Percentiles rank a stretch among this genome's conserved stretches.
Conservation (phyloP, 1,140 invertebrate species). For the Magallana ariakensis region DNA sequence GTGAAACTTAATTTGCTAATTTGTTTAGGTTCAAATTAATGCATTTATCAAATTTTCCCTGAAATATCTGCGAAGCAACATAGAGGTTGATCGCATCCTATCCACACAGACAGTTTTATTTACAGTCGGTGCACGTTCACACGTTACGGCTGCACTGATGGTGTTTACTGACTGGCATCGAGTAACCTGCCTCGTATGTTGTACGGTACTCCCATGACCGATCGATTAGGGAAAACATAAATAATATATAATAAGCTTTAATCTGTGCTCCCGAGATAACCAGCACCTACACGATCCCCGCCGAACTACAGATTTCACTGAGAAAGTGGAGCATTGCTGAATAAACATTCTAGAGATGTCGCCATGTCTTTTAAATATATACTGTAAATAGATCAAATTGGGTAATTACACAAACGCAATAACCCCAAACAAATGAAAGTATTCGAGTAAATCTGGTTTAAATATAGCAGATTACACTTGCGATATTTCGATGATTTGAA, state of each 20-base stretch:
- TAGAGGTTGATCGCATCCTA: too few relatives aligned
- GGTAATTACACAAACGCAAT: neutral
- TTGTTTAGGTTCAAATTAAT: too few relatives aligned
- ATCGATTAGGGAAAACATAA: slow-evolving; percentile 19
- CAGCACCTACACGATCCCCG: neutral
- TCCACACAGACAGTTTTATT: too few relatives aligned
- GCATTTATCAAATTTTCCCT: too few relatives aligned
- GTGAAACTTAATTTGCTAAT: too few relatives aligned
- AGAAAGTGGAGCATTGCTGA: too few relatives aligned
- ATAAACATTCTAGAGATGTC: neutral
- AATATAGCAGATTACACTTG: neutral
- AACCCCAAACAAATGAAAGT: slow-evolving; percentile 3
- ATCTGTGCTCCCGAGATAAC: neutral
- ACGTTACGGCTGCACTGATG: too few relatives aligned
- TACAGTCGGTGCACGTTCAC: too few relatives aligned
- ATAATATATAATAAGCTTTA: neutral
- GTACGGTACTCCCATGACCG: neutral
- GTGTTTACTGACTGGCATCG: too few relatives aligned
- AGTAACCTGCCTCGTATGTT: too few relatives aligned
- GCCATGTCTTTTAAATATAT: neutral
- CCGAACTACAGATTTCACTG: neutral
- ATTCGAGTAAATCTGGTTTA: slow-evolving; percentile 7
- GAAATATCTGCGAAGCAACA: too few relatives aligned
- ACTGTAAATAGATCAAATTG: neutral
- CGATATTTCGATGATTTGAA: neutral